Evolutionary conservation across 2,888 invertebrate genomes (phyloP).

Genomic region (Micropterix aruncella): DNA sequence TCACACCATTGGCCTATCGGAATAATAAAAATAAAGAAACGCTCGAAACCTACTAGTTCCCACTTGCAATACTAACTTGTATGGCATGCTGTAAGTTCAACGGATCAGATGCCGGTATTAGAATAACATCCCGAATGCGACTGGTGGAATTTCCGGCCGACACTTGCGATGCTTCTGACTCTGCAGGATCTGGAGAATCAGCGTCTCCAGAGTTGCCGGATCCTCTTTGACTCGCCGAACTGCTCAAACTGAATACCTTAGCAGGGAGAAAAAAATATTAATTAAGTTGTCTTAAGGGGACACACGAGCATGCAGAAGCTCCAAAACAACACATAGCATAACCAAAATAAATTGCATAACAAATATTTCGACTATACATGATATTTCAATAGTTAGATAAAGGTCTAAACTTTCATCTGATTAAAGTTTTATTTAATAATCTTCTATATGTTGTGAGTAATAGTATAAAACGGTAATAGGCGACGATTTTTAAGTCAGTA

Average conservation of each 20-base stretch:
- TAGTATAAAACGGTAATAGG: no score
- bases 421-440: no score
- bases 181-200: neutral
- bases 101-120: neutral
- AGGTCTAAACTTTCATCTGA: no score
- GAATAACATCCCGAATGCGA: neutral
- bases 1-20: constrained; percentile 6
- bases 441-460: no score
- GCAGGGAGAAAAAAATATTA: no score
- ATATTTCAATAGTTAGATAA: no score
- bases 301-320: no score
- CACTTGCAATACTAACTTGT: neutral
- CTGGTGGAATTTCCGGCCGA: neutral
- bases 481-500: no score
- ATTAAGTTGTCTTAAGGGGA: no score
- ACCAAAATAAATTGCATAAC: no score
- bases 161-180: neutral
- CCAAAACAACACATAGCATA: no score
- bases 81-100: neutral
- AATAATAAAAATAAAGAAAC: neutral
- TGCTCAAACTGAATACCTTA: neutral
- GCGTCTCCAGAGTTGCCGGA: neutral
- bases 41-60: neutral
- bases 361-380: no score
- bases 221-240: neutral